These are phyloP conservation scores for Anthopleura sola DNA, from an alignment of 64 coral and sea anemone species.

Conservation along the genomic window DNA sequence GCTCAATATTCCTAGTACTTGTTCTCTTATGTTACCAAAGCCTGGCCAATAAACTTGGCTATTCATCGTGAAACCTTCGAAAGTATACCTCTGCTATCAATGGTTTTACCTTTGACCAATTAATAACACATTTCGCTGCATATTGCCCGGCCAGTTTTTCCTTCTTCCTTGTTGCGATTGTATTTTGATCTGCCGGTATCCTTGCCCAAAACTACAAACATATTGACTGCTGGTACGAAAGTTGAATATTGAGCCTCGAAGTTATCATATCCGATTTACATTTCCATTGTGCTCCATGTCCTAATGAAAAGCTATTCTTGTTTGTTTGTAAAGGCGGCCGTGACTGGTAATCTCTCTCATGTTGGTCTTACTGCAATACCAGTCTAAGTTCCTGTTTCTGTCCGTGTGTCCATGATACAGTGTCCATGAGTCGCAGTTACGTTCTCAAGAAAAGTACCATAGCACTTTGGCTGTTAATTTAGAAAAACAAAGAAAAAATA, in stretches of 20 bases:
- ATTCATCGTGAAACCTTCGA: neutral
- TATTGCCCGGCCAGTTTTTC: neutral
- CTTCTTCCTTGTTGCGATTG: neutral
- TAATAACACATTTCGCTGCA: neutral
- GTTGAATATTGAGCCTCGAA: conserved; percentile 14
- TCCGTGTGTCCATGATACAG: neutral
- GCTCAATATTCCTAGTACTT: conserved; percentile 23
- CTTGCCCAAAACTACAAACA: neutral
- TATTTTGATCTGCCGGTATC: neutral
- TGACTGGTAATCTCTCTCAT: conserved; percentile 4
- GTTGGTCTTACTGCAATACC: neutral
- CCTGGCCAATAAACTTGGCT: neutral
- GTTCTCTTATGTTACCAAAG: conserved; percentile 15
- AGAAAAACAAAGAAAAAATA: neutral
- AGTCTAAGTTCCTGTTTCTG: conserved; percentile 15
- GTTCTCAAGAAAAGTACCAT: conserved; percentile 12
- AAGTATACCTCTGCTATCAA: neutral
- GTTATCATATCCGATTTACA: neutral
- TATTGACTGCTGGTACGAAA: conserved; percentile 9
- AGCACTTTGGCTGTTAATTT: neutral
- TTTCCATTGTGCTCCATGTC: conserved; percentile 1
- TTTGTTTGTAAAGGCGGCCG: conserved; percentile 26
- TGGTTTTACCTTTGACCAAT: neutral
- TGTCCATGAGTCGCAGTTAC: conserved; percentile 3
- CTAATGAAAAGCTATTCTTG: conserved; percentile 4